Conservation (phyloP, 2,113 vertebrate genomes). For the Leptodactylus fuscus region DNA sequence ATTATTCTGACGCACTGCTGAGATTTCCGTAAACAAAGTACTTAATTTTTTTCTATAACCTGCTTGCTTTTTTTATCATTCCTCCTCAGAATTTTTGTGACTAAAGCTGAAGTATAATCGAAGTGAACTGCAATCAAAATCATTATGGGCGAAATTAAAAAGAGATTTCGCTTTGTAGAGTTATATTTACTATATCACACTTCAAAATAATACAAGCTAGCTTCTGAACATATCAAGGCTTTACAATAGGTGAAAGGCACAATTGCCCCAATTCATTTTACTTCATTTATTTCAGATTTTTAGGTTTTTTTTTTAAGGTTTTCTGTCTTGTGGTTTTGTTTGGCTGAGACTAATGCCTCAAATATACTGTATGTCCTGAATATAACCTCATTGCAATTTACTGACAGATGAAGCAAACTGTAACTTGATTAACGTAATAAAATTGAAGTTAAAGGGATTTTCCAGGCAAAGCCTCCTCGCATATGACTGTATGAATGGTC, state of each 20-base stretch:
- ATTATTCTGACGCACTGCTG: slow-evolving; percentile 38
- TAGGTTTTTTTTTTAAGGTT: background rate
- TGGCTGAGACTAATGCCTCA: background rate
- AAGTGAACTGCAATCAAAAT: background rate
- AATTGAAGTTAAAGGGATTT: too few relatives aligned
- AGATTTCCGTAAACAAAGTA: slow-evolving; percentile 48
- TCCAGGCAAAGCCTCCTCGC: too few relatives aligned
- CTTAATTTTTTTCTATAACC: slow-evolving; percentile 14
- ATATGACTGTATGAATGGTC: too few relatives aligned
- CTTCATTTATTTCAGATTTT: background rate
- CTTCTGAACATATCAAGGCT: background rate
- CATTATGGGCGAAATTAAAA: background rate
- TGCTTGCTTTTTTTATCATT: slow-evolving; percentile 8
- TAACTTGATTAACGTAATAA: too few relatives aligned
- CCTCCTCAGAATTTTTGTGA: slow-evolving; percentile 3
- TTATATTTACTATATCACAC: background rate
- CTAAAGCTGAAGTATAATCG: background rate
- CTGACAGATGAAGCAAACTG: too few relatives aligned
- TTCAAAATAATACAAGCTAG: background rate
- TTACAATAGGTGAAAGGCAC: background rate
- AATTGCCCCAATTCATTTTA: background rate
- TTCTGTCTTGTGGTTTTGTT: background rate
- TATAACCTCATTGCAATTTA: too few relatives aligned
- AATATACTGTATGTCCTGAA: too few relatives aligned
- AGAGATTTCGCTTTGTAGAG: background rate